Evolutionary conservation across 2,113 vertebrate genomes (phyloP), one percentile per base, ranked within the genome.

Genomic region (Dendropsophus ebraccatus): DNA sequence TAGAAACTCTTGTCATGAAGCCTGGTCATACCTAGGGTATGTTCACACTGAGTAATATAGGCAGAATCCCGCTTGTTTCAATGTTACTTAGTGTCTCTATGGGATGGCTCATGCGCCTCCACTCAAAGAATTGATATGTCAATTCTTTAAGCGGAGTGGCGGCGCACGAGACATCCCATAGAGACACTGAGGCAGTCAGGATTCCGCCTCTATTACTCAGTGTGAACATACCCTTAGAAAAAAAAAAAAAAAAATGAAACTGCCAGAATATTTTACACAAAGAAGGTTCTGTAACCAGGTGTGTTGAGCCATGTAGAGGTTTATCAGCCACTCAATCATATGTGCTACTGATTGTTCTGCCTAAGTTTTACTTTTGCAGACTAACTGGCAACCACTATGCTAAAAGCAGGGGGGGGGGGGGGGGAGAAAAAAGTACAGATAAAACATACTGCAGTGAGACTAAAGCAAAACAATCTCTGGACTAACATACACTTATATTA

Each of bases 401-500:
- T 95, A 94, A 93, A 93, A 91, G 89, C 94, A 23, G 12, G 37
- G 0, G 14, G 17, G 35, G n/a, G 17, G 35, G 21, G 0, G 14
- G 7, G 19, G 8, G 14, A 67, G 6, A 35, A 67, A 32, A 67
- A 32, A 94, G 93, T 95, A 95, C 94, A 95, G 94, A 93, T 93
- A 95, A 41, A 95, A 95, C 94, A 94, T 94, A 95, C 91, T 91
- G 93, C 95, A 94, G 94, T 95, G 94, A 94, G 94, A 93, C 92
- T 93, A 92, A 94, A 92, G 93, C 93, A 94, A 95, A 93, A 94
- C 92, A 93, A 93, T 94, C 91, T 95, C 93, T 95, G 93, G 90
- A 94, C 94, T 95, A 94, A 95, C 95, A 95, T 92, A 95, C 93
- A 95, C 94, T 95, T 95, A 95, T 95, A 95, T 95, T 95, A 95